Base-by-base conservation (phyloP, 2,113 vertebrate genomes). In the Semnopithecus entellus region DNA sequence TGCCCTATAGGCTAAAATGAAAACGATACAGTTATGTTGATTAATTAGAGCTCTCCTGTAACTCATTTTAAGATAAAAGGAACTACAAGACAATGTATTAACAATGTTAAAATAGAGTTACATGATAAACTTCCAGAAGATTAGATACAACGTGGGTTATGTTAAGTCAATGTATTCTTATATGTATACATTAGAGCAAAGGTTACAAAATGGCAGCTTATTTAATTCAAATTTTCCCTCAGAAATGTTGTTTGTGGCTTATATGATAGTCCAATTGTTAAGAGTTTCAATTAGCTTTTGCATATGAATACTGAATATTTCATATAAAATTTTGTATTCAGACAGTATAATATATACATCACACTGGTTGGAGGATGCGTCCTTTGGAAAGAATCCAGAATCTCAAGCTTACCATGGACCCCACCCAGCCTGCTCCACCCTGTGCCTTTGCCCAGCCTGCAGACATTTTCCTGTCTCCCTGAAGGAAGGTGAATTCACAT, bases 41-140 rank as follows among this genome's bases (percentile, higher is more conserved):
- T 91, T 78, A 40, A 93, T 50, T 87, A 23, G n/a, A 95, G 68
- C 1, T 50, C 4, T 35, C 4, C 59, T 48, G 5, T 83, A 76
- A 68, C 20, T 76, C 59, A 82, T 20, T 95, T 95, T 66, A 86
- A 87, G 3, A 90, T 22, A 88, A 95, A 52, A 90, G 40, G 81
- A 80, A 50, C 2, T 61, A 18, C 3, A 86, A 90, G 14, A 55
- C 4, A 85, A 64, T 80, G 12, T 32, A 52, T 45, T 70, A 14
- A 40, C n/a, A 72, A 8, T 61, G 90, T 66, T 82, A 61, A 88
- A 38, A 59, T 9, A 85, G 40, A 70, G 43, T 97, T 91, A 66
- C 3, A 55, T n/a, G 32, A 11, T 3, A 17, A 57, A 4, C 38
- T 87, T 96, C 11, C 6, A 85, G 12, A 93, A 85, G 32, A 73